These are phyloP conservation scores for Tetrax tetrax DNA, from an alignment of 2,113 vertebrate species.

Conservation along the genomic window DNA sequence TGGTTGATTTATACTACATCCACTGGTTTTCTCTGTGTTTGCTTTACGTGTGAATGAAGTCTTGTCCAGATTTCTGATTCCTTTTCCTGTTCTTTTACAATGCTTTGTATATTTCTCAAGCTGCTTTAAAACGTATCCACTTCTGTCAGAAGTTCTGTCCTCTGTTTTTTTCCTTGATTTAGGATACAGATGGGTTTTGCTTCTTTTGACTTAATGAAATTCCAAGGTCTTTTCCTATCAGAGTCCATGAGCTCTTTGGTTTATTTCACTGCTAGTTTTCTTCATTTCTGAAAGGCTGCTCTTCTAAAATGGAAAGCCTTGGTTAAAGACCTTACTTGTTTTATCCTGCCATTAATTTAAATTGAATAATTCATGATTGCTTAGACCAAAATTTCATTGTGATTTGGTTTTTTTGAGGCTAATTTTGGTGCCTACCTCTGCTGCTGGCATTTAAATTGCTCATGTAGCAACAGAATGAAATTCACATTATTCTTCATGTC, in stretches of 20 bases:
- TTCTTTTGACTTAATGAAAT: not conserved
- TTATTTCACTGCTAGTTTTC: not conserved
- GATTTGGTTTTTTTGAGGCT: not conserved
- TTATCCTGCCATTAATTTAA: conserved; percentile 13
- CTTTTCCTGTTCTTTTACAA: not conserved
- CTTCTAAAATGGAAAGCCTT: not conserved
- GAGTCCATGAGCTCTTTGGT: not conserved
- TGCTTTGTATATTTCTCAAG: not conserved
- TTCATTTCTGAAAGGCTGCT: not conserved
- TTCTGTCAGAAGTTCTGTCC: not conserved
- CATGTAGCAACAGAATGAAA: not conserved
- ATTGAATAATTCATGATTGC: conserved; percentile 10
- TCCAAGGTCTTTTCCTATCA: not conserved
- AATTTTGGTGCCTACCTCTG: not conserved
- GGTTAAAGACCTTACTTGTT: not conserved
- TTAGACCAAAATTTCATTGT: not conserved
- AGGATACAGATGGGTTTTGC: not conserved
- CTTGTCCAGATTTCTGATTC: not conserved
- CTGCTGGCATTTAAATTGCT: conserved; percentile 14
- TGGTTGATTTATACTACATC: not conserved
- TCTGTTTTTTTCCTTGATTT: not conserved
- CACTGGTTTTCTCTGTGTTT: not conserved
- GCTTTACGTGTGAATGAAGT: not conserved
- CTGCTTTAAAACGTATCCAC: not conserved
- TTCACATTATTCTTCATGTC: conserved; percentile 3